A percentile compares a stretch with the other conserved stretches of the same genome.
These are phyloP conservation scores for Linnaemya tessellans DNA, from an alignment of 2,888 invertebrate genomes.

Conservation along the genomic window DNA sequence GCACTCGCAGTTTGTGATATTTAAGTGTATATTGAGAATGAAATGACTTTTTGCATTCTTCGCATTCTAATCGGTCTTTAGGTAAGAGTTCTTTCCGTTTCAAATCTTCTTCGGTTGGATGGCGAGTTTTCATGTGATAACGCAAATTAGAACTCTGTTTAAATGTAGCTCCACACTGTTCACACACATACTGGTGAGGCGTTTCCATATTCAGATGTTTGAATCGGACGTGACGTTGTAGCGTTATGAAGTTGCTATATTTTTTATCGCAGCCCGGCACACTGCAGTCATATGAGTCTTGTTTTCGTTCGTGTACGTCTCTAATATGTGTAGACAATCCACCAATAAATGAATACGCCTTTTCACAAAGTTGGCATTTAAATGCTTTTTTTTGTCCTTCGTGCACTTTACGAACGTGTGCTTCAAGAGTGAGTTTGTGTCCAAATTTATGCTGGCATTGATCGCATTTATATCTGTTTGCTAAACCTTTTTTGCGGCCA, in stretches of 20 bases:
- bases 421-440: constrained; percentile 77
- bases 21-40: constrained; percentile 79
- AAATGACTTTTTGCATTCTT: constrained; percentile 78
- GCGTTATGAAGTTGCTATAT: constrained; percentile 80
- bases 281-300: constrained; percentile 78
- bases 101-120: constrained; percentile 77
- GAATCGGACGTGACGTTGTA: constrained; percentile 80
- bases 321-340: constrained; percentile 80
- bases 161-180: constrained; percentile 81
- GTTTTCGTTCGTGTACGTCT: constrained; percentile 77
- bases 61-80: constrained; percentile 76
- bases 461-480: constrained; percentile 76
- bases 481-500: constrained; percentile 74
- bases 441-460: constrained; percentile 78
- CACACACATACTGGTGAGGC: constrained; percentile 78
- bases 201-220: constrained; percentile 76
- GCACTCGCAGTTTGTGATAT: constrained; percentile 78
- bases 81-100: constrained; percentile 73
- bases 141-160: constrained; percentile 81
- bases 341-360: constrained; percentile 79
- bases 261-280: constrained; percentile 78
- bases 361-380: constrained; percentile 80
- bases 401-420: constrained; percentile 79
- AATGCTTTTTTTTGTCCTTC: constrained; percentile 79
- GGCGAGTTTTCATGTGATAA: constrained; percentile 80